Evolutionary conservation across 2,797 vertebrate genomes (phyloP), one percentile per base, ranked within the genome.

Genomic region (Manis crassicaudata): DNA sequence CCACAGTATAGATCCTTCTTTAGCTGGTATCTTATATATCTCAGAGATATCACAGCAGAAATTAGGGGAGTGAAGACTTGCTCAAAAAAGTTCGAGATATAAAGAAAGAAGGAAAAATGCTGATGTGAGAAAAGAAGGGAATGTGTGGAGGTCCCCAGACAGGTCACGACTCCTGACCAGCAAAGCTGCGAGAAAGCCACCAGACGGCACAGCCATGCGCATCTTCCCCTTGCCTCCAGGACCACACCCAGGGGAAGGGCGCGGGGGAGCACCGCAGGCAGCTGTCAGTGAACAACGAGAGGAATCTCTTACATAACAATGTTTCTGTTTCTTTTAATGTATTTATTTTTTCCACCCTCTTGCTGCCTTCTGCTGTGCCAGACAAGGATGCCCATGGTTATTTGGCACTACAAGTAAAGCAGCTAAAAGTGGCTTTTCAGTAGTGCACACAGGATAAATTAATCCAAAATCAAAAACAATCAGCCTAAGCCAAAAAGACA

Each of bases 381-480:
- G 62, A 73, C 84, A 94, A 40, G 67, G 56, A 88, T 56, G 27
- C 27, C 63, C 14, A 5, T 75, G 43, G 87, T 76, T 96, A 96
- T 75, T 50, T 95, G 62, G 77, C 73, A 96, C 6, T 27, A 65
- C 20, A 50, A 84, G 56, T n/a, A 81, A 93, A 92, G n/a, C 35
- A 90, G 12, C 25, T 94, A 85, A 94, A 94, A 88, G 21, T 88
- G 18, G 46, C 60, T 90, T 92, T 96, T 90, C 3, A 37, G 67
- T 63, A 81, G 14, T 89, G 79, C 21, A 67, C 32, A 75, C 43
- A 56, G 63, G 37, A 85, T 32, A 94, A 92, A 87, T n/a, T 12
- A 94, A 81, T 84, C 43, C 32, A 85, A 96, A 94, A 80, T 60
- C 58, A 87, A 95, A 88, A 96, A 12, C 40, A 54, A 88, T 32